Evolutionary conservation across 2,888 invertebrate species (phyloP).

Genomic region (Lithophane leautieri): DNA sequence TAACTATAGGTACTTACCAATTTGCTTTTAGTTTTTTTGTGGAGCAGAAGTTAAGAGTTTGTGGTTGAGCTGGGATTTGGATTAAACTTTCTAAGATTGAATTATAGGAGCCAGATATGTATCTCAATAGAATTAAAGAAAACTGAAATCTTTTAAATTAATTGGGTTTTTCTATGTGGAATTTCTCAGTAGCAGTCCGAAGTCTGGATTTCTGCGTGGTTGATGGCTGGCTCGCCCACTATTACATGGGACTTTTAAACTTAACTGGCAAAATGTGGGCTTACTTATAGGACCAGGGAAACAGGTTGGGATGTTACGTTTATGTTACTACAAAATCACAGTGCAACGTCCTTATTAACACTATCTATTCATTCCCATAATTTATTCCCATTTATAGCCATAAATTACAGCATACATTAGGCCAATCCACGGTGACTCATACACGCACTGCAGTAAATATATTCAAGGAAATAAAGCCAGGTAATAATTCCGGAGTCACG

Average conservation of each 20-base stretch:
- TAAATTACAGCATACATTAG: conserved; percentile 62
- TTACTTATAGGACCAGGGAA: not conserved
- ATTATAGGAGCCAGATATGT: not conserved
- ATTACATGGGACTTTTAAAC: too few relatives aligned
- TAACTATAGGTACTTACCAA: conserved; percentile 12
- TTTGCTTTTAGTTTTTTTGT: conserved; percentile 39
- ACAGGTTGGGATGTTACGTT: too few relatives aligned
- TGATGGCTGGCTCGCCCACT: too few relatives aligned
- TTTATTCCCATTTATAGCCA: conserved; percentile 38
- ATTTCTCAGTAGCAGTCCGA: too few relatives aligned
- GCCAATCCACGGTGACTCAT: conserved; percentile 56
- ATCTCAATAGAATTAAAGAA: too few relatives aligned
- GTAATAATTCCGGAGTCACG: conserved; percentile 72
- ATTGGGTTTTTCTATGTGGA: too few relatives aligned
- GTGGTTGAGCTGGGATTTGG: not conserved
- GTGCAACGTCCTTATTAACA: conserved; percentile 13
- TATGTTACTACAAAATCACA: not conserved
- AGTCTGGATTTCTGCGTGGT: too few relatives aligned
- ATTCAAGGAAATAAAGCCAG: conserved; percentile 65
- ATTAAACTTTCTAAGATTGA: not conserved
- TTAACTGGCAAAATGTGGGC: too few relatives aligned
- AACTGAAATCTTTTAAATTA: too few relatives aligned
- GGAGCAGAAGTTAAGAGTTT: not conserved
- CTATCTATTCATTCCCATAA: conserved; percentile 45
- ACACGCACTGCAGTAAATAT: conserved; percentile 63